Base-by-base conservation (phyloP, 1,140 invertebrate species). In the Homarus americanus region DNA sequence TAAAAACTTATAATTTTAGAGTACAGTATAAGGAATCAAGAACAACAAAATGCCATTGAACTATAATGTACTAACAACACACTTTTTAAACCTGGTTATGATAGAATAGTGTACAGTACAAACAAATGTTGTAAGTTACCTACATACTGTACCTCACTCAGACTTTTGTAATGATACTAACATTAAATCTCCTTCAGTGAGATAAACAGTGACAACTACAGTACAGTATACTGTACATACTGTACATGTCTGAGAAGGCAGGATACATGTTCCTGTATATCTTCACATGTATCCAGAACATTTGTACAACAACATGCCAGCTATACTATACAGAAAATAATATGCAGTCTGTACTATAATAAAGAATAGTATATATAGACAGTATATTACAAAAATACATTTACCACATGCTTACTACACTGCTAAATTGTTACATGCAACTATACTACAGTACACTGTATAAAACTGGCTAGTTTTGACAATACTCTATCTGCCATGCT, bases 361-460 rank as follows among this genome's bases (percentile, higher is more conserved):
- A 10, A 49, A 49, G 15, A 10, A 58, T 24, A 20, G 12, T 58
- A 58, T 24, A 4, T 0, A 49, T 49, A 49, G 44, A 63, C 20
- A 7, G 44, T 49, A 49, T 15, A 49, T 63, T 63, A 63, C 12
- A 63, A 63, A 63, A 63, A 24, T 20, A 28, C 28, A 69, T 24
- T 24, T 32, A 28, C 24, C 28, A 32, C 63, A 69, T 69, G 63
- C 63, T 69, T 24, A 32, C 63, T 69, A 69, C 63, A 69, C n/a
- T 32, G 28, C 63, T 32, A 69, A 32, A 58, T 58, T 20, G 10
- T 69, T 32, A 69, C 63, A 69, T 69, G 63, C 63, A 69, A 69
- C 63, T 69, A 69, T 32, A 69, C 63, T 69, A 69, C 63, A 32
- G n/a, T n/a, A n/a, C n/a, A n/a, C n/a, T n/a, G 63, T 69, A 69